Conservation (phyloP, 2,113 vertebrate species). For the Blennius ocellaris region DNA sequence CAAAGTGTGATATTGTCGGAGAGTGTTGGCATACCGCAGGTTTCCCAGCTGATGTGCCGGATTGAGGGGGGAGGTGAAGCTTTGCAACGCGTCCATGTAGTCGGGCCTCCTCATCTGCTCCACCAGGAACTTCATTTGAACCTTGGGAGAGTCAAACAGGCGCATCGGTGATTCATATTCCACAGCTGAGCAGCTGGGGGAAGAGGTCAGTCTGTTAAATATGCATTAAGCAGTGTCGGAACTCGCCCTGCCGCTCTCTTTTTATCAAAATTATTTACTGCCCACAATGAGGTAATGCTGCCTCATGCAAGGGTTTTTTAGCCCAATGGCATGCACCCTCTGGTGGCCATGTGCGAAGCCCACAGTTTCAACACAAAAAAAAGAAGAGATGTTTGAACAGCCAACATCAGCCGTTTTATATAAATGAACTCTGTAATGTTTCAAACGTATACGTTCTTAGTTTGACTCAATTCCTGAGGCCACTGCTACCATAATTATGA, state of each 20-base stretch:
- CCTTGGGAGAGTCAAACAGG: conserved; percentile 79
- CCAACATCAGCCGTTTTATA: no score
- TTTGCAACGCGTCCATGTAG: conserved; percentile 98
- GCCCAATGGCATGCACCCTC: conserved; percentile 10
- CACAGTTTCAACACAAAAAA: conserved; percentile 1
- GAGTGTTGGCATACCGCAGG: conserved; percentile 84
- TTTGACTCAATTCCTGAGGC: no score
- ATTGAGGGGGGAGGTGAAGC: conserved; percentile 96
- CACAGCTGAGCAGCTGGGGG: conserved; percentile 24
- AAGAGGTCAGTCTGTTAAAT: not conserved
- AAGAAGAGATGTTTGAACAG: no score
- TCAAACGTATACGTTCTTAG: no score
- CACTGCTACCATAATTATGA: no score
- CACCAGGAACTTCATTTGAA: conserved; percentile 99
- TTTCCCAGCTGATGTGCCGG: conserved; percentile 97
- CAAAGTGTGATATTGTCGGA: conserved; percentile 2
- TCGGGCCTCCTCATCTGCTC: conserved; percentile 98
- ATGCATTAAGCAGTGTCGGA: not conserved
- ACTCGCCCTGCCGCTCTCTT: conserved; percentile 6
- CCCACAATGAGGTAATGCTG: conserved; percentile 19
- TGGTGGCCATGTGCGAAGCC: conserved; percentile 6
- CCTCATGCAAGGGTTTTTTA: not conserved
- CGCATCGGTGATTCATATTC: not conserved
- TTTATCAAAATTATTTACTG: not conserved
- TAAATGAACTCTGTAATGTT: no score